Conservation (phyloP, 2,888 invertebrate species). For the Entomobrya multifasciata region DNA sequence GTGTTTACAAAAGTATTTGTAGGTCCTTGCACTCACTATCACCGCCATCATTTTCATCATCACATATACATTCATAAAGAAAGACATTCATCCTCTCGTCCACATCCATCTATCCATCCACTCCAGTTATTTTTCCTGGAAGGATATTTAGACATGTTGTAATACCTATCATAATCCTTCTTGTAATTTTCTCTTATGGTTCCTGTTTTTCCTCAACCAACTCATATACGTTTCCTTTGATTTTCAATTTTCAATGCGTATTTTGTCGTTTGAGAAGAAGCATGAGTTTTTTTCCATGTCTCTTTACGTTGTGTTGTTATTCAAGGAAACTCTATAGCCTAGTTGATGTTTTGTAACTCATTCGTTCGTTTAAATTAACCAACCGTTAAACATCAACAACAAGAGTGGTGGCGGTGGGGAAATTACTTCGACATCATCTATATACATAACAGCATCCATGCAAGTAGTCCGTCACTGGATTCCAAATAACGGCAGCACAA, state of each 20-base stretch:
- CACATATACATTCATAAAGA: neutral
- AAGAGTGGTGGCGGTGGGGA: neutral
- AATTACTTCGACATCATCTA: neutral
- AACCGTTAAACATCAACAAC: neutral
- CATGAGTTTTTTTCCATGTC: neutral
- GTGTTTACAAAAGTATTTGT: neutral
- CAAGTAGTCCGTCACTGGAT: neutral
- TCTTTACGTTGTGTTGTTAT: neutral
- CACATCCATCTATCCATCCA: too few relatives aligned
- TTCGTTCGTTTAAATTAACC: neutral
- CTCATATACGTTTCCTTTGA: neutral
- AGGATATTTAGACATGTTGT: too few relatives aligned
- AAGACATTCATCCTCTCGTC: neutral
- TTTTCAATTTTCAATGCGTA: neutral
- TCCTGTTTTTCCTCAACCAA: neutral
- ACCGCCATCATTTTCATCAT: neutral
- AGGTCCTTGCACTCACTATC: slow-evolving; percentile 24
- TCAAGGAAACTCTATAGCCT: neutral
- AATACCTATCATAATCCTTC: too few relatives aligned
- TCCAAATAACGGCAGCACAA: too few relatives aligned
- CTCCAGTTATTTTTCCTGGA: too few relatives aligned
- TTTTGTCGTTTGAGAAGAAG: neutral
- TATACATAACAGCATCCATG: too few relatives aligned
- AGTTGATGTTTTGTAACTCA: neutral
- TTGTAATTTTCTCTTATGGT: neutral